These are phyloP conservation scores for Lathamus discolor DNA, from an alignment of 2,113 vertebrate genomes.

Conservation along the genomic window DNA sequence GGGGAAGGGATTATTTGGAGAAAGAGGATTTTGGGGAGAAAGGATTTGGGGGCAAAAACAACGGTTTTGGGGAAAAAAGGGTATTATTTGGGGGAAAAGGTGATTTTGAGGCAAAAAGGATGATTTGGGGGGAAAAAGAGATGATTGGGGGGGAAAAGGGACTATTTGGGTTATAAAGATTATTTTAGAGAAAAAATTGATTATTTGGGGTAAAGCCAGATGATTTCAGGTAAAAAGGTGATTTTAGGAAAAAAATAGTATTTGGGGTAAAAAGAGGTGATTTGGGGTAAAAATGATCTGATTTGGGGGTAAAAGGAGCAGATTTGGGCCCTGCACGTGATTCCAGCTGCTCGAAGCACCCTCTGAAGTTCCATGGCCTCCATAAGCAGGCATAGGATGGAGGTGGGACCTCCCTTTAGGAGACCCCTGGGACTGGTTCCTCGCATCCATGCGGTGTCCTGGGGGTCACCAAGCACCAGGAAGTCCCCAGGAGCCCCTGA, in stretches of 20 bases:
- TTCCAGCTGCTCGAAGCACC: not conserved
- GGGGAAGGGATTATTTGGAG: too few species aligned
- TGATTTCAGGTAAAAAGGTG: too few species aligned
- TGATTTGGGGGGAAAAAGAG: not conserved
- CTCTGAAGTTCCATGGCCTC: not conserved
- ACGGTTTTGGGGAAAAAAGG: not conserved
- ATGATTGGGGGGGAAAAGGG: too few species aligned
- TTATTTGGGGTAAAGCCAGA: too few species aligned
- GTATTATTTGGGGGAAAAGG: too few species aligned
- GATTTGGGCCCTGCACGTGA: not conserved
- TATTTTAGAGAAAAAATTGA: too few species aligned
- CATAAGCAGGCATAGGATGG: fast-evolving
- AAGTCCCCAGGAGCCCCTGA: not conserved
- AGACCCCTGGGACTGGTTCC: not conserved
- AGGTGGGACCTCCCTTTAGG: not conserved
- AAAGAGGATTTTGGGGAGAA: too few species aligned
- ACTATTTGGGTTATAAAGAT: not conserved
- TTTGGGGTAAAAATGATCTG: not conserved
- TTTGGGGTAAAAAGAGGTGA: not conserved
- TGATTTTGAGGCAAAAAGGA: not conserved
- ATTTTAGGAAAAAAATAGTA: not conserved
- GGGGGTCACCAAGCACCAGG: fast-evolving
- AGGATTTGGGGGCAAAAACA: too few species aligned
- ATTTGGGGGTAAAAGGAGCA: not conserved
- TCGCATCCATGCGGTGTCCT: not conserved